Evolutionary conservation across 23 tunicate species (phyloP).

Genomic region (Halocynthia roretzi): DNA sequence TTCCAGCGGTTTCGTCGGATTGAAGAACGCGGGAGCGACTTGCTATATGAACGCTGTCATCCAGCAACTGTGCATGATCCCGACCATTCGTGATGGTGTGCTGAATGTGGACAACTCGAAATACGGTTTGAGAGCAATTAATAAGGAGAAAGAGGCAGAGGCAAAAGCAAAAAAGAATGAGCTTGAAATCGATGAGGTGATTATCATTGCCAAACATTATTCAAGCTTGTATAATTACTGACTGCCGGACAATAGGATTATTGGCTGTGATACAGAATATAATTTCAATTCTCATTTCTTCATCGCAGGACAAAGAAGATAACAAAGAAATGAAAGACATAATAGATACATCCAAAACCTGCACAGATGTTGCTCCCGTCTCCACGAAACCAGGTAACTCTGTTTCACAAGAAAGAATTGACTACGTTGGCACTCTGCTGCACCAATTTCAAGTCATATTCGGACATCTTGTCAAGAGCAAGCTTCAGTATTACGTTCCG

Average conservation of each 20-base stretch:
- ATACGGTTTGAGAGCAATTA: constrained; percentile 20
- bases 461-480: constrained; percentile 28
- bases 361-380: not conserved
- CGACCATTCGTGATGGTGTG: constrained; percentile 11
- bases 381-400: not conserved
- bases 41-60: constrained; percentile 43
- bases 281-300: too few relatives aligned
- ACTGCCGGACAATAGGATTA: not conserved
- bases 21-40: constrained; percentile 45
- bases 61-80: constrained; percentile 41
- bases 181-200: too few relatives aligned
- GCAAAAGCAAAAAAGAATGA: not conserved
- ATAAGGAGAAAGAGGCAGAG: not conserved
- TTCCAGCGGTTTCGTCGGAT: constrained; percentile 26
- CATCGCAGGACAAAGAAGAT: constrained; percentile 4
- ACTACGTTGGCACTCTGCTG: constrained; percentile 17
- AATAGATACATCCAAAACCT: not conserved
- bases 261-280: not conserved
- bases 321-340: not conserved
- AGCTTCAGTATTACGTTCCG: constrained; percentile 18
- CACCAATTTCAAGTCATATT: constrained; percentile 25
- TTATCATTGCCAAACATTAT: too few relatives aligned
- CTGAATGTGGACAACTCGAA: constrained; percentile 15
- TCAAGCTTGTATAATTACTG: too few relatives aligned
- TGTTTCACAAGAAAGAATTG: constrained; percentile 9